phyloP scores from a whole-genome alignment of 2,888 invertebrate genomes.

The Plebejus anna region DNA sequence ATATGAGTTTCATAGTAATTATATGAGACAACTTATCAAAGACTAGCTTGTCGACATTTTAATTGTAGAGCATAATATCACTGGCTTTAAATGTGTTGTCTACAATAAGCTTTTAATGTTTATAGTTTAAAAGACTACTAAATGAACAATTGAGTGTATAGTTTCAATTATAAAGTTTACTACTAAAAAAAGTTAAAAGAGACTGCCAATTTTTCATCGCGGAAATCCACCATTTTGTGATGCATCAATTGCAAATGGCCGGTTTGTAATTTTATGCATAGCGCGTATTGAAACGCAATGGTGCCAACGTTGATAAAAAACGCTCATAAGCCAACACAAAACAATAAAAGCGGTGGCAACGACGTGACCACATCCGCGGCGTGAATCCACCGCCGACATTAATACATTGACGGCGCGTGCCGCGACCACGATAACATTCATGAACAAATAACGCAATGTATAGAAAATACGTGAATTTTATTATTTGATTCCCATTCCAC shows the following conservation, averaged over 20 bases:
- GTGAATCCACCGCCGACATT: conserved; percentile 59
- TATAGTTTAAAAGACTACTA: too few species aligned
- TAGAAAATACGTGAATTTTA: neutral
- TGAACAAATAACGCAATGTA: conserved; percentile 14
- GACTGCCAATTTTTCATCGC: neutral
- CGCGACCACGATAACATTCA: conserved; percentile 30
- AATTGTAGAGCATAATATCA: neutral
- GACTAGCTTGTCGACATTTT: neutral
- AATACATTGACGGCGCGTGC: conserved; percentile 57
- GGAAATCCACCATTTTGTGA: neutral
- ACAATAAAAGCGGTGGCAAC: conserved; percentile 43
- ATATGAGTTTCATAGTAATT: neutral
- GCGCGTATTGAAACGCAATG: conserved; percentile 18
- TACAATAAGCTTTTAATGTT: too few species aligned
- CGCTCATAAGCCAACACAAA: conserved; percentile 32
- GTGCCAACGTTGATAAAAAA: conserved; percentile 25
- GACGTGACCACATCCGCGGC: conserved; percentile 48
- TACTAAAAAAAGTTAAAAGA: neutral
- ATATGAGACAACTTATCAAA: neutral
- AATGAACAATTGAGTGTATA: too few species aligned
- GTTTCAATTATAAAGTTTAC: neutral
- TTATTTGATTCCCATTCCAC: neutral
- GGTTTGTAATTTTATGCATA: conserved; percentile 17
- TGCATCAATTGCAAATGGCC: conserved; percentile 22
- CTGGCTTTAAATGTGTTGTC: neutral